Conservation (phyloP, 2,888 invertebrate species). For the Gandaritis pyraliata region DNA sequence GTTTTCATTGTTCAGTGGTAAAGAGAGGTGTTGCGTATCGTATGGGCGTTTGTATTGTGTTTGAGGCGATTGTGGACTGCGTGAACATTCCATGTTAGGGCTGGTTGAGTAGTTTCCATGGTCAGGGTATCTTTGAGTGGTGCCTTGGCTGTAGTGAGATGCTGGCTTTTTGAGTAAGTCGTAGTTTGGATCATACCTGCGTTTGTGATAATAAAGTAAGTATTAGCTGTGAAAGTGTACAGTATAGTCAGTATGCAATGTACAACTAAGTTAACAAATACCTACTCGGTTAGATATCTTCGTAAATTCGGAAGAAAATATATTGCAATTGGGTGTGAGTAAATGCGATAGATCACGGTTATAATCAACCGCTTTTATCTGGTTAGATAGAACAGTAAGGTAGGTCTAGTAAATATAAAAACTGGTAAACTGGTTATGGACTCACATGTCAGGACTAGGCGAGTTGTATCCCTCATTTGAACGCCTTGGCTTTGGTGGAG, state of each 20-base stretch:
- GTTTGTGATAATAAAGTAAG: constrained; percentile 35
- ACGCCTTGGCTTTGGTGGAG: constrained; percentile 94
- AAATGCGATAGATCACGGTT: no score
- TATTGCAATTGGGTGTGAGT: neutral
- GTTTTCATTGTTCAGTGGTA: constrained; percentile 77
- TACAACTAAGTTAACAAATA: neutral
- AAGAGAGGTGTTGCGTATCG: constrained; percentile 76
- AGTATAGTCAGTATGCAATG: constrained; percentile 11
- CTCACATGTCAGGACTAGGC: constrained; percentile 88
- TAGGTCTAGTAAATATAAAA: no score
- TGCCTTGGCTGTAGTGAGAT: constrained; percentile 79
- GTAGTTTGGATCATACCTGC: constrained; percentile 83
- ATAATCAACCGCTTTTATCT: no score
- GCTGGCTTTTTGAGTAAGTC: constrained; percentile 81
- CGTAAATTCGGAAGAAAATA: neutral
- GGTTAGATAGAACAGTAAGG: no score
- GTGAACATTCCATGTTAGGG: constrained; percentile 80
- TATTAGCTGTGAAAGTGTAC: constrained; percentile 21
- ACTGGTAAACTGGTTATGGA: neutral
- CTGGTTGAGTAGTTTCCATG: constrained; percentile 69
- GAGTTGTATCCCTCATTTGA: constrained; percentile 91
- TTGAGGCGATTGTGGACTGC: constrained; percentile 75
- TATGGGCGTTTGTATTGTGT: constrained; percentile 72
- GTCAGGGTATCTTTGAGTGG: constrained; percentile 72
- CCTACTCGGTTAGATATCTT: neutral